Conservation (phyloP, 2,113 vertebrate species). For the Anoplopoma fimbria region DNA sequence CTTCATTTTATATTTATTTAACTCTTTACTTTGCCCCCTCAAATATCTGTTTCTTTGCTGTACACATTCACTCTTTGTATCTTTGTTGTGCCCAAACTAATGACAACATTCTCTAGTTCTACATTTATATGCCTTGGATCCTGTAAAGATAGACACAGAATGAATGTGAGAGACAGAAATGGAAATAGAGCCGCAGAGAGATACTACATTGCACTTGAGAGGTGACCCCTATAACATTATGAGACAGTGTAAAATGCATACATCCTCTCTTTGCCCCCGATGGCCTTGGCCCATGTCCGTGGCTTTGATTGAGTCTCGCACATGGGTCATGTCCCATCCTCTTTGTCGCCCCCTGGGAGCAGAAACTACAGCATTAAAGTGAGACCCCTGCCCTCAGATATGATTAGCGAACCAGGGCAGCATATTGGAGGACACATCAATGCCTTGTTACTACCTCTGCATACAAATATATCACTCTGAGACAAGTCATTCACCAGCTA, state of each 20-base stretch:
- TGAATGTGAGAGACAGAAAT: neutral
- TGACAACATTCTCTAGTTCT: neutral
- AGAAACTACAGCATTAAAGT: conserved; percentile 29
- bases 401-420: conserved; percentile 31
- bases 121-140: neutral
- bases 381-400: conserved; percentile 11
- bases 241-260: neutral
- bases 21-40: conserved; percentile 11
- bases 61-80: neutral
- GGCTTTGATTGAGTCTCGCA: conserved; percentile 35
- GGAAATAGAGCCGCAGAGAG: neutral
- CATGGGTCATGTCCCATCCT: conserved; percentile 25
- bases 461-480: neutral
- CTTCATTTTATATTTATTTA: neutral
- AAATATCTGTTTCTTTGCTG: neutral
- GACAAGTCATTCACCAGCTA: conserved; percentile 5
- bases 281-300: conserved; percentile 1
- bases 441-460: neutral
- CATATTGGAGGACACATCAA: neutral
- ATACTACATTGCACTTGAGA: neutral
- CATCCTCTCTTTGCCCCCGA: neutral
- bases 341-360: conserved; percentile 16
- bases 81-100: neutral
- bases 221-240: conserved; percentile 5
- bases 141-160: neutral